phyloP scores from a whole-genome alignment of 2,888 invertebrate species.

The Drosophila neonasuta region DNA sequence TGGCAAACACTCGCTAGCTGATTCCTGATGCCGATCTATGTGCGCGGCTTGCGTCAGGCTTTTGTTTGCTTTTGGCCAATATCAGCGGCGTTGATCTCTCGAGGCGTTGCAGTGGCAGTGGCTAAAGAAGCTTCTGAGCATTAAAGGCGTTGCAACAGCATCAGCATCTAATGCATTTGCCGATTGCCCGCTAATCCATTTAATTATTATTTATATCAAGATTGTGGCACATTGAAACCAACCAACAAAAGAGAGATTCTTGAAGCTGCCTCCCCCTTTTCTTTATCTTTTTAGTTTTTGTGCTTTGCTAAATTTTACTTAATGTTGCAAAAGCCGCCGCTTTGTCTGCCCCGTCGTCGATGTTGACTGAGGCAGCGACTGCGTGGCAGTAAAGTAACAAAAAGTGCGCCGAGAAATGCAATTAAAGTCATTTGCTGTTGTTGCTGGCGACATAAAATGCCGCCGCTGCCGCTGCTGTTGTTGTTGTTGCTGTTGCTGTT shows the following conservation, averaged over 20 bases:
- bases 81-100: slow-evolving; percentile 51
- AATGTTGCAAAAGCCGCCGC: slow-evolving; percentile 65
- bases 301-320: slow-evolving; percentile 42
- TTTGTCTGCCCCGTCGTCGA: slow-evolving; percentile 62
- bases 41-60: slow-evolving; percentile 50
- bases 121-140: slow-evolving; percentile 42
- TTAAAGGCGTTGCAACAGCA: slow-evolving; percentile 47
- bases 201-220: slow-evolving; percentile 77
- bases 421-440: slow-evolving; percentile 80
- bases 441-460: slow-evolving; percentile 79
- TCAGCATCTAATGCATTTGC: slow-evolving; percentile 64
- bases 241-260: slow-evolving; percentile 46
- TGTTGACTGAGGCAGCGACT: slow-evolving; percentile 6
- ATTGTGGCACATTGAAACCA: slow-evolving; percentile 48
- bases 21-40: slow-evolving; percentile 30
- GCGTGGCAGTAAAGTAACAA: slow-evolving; percentile 37
- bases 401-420: slow-evolving; percentile 79
- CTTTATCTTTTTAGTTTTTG: background rate
- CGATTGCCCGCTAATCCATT: slow-evolving; percentile 71
- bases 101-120: slow-evolving; percentile 55
- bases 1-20: slow-evolving; percentile 3
- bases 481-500: background rate
- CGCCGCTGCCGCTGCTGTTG: slow-evolving; percentile 29
- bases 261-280: slow-evolving; percentile 14
- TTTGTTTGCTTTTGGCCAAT: slow-evolving; percentile 66